Evolutionary conservation across 2,797 vertebrate genomes (phyloP).

Genomic region (Oreonectes daqikongensis): DNA sequence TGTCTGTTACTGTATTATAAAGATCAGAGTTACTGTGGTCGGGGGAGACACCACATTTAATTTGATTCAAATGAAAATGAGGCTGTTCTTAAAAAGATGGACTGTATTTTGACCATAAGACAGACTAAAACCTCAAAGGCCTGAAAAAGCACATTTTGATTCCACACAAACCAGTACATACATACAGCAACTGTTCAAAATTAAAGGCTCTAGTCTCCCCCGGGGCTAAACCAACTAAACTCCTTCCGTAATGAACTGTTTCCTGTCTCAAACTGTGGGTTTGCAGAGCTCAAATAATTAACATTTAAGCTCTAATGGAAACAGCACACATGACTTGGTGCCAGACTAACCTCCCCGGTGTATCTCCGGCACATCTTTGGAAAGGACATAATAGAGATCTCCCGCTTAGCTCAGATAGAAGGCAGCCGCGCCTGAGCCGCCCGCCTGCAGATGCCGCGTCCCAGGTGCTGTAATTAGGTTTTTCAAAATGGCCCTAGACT

Average conservation of each 20-base stretch:
- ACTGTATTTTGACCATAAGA: no score
- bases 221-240: slow-evolving; percentile 14
- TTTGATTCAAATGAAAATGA: no score
- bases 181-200: not conserved
- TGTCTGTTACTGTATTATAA: not conserved
- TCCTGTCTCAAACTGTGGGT: slow-evolving; percentile 1
- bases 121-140: no score
- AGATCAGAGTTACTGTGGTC: not conserved
- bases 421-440: slow-evolving; percentile 12
- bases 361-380: slow-evolving; percentile 33
- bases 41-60: not conserved
- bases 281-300: slow-evolving; percentile 54
- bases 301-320: slow-evolving; percentile 51
- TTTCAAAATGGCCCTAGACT: slow-evolving; percentile 34
- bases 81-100: no score
- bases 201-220: not conserved
- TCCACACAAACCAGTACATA: not conserved
- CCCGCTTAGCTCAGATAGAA: slow-evolving; percentile 40
- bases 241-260: slow-evolving; percentile 7
- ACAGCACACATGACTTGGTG: slow-evolving; percentile 37
- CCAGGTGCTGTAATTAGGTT: slow-evolving; percentile 51
- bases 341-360: slow-evolving; percentile 42
- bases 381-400: slow-evolving; percentile 43
- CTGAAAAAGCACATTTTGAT: no score
- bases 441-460: slow-evolving; percentile 19